phyloP scores from a whole-genome alignment of 2,888 invertebrate genomes.

The Amblyjoppa fuscipennis region DNA sequence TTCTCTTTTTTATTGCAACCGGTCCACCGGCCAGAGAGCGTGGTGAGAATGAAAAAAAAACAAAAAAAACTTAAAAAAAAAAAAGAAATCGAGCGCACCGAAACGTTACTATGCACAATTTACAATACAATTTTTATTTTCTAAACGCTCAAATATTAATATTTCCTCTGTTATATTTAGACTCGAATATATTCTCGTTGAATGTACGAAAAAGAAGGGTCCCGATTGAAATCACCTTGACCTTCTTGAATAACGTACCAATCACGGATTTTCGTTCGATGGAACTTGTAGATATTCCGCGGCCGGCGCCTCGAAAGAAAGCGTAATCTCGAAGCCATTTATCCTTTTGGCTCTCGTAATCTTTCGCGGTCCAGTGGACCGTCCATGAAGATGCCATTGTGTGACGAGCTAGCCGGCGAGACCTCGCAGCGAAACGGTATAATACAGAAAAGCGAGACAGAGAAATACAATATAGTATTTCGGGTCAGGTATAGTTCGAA shows the following conservation, averaged over 20 bases:
- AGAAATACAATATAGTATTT: conserved; percentile 31
- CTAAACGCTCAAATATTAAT: not conserved
- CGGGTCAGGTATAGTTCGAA: conserved; percentile 51
- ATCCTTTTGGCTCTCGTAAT: conserved; percentile 46
- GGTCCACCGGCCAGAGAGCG: conserved; percentile 59
- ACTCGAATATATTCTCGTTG: not conserved
- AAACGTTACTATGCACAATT: conserved; percentile 2
- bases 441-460: not conserved
- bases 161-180: not conserved
- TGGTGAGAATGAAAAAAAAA: conserved; percentile 45
- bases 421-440: conserved; percentile 18
- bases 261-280: not conserved
- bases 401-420: conserved; percentile 16
- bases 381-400: conserved; percentile 7
- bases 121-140: too few relatives aligned
- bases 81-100: not conserved
- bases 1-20: conserved; percentile 69
- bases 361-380: conserved; percentile 43
- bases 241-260: conserved; percentile 13
- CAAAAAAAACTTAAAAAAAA: not conserved
- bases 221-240: not conserved
- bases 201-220: not conserved
- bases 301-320: conserved; percentile 55
- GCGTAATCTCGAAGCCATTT: conserved; percentile 54
- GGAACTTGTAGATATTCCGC: conserved; percentile 7